These are phyloP conservation scores for Maccullochella peelii DNA, from an alignment of 2,113 vertebrate species.

Conservation along the genomic window DNA sequence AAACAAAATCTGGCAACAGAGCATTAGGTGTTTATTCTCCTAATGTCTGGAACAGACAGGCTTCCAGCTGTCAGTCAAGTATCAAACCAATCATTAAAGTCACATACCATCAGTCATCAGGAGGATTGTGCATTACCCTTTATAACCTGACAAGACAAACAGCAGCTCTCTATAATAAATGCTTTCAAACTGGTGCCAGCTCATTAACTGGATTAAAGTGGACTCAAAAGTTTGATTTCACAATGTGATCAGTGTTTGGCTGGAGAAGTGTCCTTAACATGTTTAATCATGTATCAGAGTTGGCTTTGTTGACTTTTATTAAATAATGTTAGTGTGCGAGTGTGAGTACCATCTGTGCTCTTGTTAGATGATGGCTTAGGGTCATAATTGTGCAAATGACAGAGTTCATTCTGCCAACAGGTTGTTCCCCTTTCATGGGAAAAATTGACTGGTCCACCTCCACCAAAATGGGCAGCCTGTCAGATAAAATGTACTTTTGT, in stretches of 20 bases:
- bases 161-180: slow-evolving; percentile 9
- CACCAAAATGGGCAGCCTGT: not conserved
- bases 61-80: not conserved
- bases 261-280: slow-evolving; percentile 32
- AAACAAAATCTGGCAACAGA: too few relatives aligned
- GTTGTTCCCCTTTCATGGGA: not conserved
- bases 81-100: not conserved
- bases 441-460: not conserved
- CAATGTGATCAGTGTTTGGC: slow-evolving; percentile 32
- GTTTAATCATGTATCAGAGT: slow-evolving; percentile 34
- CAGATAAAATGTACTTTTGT: not conserved
- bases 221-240: slow-evolving; percentile 29
- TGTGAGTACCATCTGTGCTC: slow-evolving; percentile 26
- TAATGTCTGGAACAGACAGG: too few relatives aligned
- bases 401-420: slow-evolving; percentile 18
- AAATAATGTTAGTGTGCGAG: slow-evolving; percentile 23
- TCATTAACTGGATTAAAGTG: slow-evolving; percentile 17
- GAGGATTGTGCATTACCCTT: not conserved
- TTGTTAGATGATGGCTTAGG: slow-evolving; percentile 19
- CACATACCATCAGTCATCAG: not conserved
- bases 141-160: not conserved
- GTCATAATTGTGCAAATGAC: slow-evolving; percentile 27
- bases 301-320: slow-evolving; percentile 4
- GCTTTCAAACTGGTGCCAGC: not conserved
- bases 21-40: too few relatives aligned